phyloP scores from a whole-genome alignment of 1,140 invertebrate genomes.

The Drosophila nigromelanica region DNA sequence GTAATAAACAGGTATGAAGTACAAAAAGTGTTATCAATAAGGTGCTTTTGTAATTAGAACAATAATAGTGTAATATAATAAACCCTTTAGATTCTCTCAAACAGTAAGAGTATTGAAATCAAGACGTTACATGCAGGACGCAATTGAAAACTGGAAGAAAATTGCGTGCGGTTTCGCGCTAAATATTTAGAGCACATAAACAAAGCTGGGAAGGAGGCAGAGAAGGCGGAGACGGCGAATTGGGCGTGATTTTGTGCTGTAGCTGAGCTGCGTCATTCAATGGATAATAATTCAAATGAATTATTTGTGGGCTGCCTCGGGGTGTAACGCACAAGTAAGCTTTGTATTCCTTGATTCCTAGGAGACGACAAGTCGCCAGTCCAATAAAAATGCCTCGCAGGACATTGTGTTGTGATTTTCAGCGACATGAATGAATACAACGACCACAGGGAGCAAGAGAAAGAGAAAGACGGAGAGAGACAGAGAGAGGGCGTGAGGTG shows the following conservation, averaged over 20 bases:
- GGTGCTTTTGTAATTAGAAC: too few relatives aligned
- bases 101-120: not conserved
- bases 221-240: not conserved
- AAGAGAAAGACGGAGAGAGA: conserved; percentile 5
- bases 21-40: too few relatives aligned
- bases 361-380: conserved; percentile 31
- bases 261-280: conserved; percentile 37
- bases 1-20: too few relatives aligned
- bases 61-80: not conserved
- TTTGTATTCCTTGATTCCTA: conserved; percentile 42
- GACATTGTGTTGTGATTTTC: conserved; percentile 70
- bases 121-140: conserved; percentile 12
- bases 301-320: conserved; percentile 47
- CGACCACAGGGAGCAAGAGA: not conserved
- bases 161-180: conserved; percentile 18
- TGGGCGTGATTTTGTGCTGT: conserved; percentile 15
- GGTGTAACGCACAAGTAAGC: conserved; percentile 13
- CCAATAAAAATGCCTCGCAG: conserved; percentile 74
- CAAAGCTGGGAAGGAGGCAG: not conserved
- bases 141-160: conserved; percentile 17
- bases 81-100: too few relatives aligned
- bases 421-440: conserved; percentile 33
- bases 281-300: conserved; percentile 79
- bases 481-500: conserved; percentile 7
- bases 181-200: conserved; percentile 4